These are phyloP conservation scores for Phoeniculus purpureus DNA, from an alignment of 2,797 vertebrate genomes.

Conservation along the genomic window DNA sequence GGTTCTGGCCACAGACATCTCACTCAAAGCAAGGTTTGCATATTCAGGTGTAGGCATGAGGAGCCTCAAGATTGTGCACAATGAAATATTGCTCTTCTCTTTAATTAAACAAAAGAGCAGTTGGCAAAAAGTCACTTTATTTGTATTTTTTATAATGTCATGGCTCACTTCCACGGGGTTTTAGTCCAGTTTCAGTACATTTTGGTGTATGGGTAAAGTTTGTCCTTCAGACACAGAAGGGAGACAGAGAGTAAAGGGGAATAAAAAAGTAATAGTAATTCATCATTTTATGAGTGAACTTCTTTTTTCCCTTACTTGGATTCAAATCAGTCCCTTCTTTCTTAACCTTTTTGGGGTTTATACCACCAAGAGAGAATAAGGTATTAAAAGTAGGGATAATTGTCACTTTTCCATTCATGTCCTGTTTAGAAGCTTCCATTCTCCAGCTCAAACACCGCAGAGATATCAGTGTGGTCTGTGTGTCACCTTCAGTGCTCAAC, in stretches of 20 bases:
- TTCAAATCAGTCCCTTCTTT: not conserved
- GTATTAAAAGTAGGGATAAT: not conserved
- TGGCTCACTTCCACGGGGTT: not conserved
- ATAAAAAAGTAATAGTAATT: not conserved
- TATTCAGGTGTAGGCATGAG: not conserved
- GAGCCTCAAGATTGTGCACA: not conserved
- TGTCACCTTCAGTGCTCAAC: not conserved
- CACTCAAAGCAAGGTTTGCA: fast-evolving
- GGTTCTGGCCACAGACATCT: not conserved
- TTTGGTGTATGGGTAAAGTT: not conserved
- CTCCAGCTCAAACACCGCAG: not conserved
- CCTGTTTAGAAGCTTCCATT: not conserved
- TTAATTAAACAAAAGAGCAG: not conserved
- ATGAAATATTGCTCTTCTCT: not conserved
- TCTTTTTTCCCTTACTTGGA: not conserved
- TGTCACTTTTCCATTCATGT: not conserved
- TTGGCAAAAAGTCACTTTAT: not conserved
- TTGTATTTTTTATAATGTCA: not conserved
- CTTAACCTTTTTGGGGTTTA: constrained; percentile 7
- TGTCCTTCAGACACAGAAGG: not conserved
- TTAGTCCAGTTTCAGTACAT: not conserved
- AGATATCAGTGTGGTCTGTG: not conserved
- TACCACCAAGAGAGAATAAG: not conserved
- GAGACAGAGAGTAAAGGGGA: not conserved
- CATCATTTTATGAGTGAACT: not conserved